Evolutionary conservation across 2,113 vertebrate species (phyloP).

Genomic region (Pleuronectes platessa): DNA sequence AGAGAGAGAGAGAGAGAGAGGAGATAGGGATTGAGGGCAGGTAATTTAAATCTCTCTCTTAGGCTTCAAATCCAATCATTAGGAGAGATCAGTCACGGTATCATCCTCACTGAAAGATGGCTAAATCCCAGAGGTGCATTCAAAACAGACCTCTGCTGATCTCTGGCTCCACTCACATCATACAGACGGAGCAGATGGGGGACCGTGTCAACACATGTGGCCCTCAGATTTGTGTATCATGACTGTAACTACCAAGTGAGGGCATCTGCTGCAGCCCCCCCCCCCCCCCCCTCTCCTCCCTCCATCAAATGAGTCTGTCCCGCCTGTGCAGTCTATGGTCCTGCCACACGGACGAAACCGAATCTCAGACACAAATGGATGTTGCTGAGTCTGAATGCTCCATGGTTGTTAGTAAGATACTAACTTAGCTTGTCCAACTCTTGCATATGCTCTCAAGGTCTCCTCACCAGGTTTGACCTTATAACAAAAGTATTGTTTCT

Average conservation of each 20-base stretch:
- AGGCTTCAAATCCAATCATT: constrained; percentile 76
- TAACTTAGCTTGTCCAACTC: not conserved
- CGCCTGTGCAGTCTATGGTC: not conserved
- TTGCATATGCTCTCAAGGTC: not conserved
- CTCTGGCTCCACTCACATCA: constrained; percentile 45
- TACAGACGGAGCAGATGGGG: constrained; percentile 50
- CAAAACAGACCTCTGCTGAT: constrained; percentile 72
- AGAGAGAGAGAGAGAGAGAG: not conserved
- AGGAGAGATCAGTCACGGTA: constrained; percentile 48
- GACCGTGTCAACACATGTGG: constrained; percentile 63
- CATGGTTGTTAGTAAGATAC: not conserved
- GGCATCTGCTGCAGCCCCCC: constrained; percentile 3
- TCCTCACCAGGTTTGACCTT: not conserved
- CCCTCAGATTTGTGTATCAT: constrained; percentile 30
- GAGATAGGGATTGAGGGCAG: constrained; percentile 53
- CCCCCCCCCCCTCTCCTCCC: not conserved
- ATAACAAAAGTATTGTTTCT: too few species aligned
- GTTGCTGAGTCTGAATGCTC: not conserved
- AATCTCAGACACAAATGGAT: too few species aligned
- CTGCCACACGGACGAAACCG: too few species aligned
- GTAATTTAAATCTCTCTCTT: constrained; percentile 73
- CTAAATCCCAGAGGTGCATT: constrained; percentile 77
- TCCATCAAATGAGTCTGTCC: not conserved
- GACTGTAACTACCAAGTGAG: constrained; percentile 15
- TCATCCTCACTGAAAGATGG: constrained; percentile 73